Base-by-base conservation (phyloP, 2,797 vertebrate species). In the Acomys russatus region DNA sequence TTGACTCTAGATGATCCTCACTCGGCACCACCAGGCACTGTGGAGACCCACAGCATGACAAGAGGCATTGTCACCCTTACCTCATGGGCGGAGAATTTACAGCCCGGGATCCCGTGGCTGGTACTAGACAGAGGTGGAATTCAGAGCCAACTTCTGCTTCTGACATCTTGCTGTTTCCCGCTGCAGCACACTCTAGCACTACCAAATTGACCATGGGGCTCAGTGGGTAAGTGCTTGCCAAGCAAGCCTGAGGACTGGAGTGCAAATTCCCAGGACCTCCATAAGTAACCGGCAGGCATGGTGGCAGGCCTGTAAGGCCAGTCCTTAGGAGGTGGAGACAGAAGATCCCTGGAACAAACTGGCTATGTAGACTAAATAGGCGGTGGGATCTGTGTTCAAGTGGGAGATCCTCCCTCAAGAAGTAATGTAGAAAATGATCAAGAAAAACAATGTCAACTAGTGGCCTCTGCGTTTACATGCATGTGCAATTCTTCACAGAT, bases 81-180 rank as follows among this genome's bases (percentile, higher is more conserved):
- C 92, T 88, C 79, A 35, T 64, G 59, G 9, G 20, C 56, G 28
- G 66, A 70, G 44, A 84, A 76, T 74, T 30, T 92, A 66, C 38
- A 94, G 38, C 28, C 56, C 30, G 74, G 74, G 35, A 59, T 68
- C 66, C 51, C 17, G 23, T 38, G 51, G 54, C 18, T 85, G 61
- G 77, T 38, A 82, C 38, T 61, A 73, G 84, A 56, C 70, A 15
- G 68, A 82, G 63, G 49, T 38, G 6, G 61, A 85, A 91, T 92
- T 64, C 28, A 56, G 74, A 96, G 49, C 35, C 33, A 30, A 30
- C 10, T 88, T 91, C 78, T 91, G 54, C 91, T 64, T 95, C 61
- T 94, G 49, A 54, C 20, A 54, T 18, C 1, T 54, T 38, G 73
- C 20, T 79, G 0, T 73, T 86, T 91, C 3, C 3, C 12, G 28